Base-by-base conservation (phyloP, 92 coral and sea anemone genomes). In the Chrysogorgia sp. region DNA sequence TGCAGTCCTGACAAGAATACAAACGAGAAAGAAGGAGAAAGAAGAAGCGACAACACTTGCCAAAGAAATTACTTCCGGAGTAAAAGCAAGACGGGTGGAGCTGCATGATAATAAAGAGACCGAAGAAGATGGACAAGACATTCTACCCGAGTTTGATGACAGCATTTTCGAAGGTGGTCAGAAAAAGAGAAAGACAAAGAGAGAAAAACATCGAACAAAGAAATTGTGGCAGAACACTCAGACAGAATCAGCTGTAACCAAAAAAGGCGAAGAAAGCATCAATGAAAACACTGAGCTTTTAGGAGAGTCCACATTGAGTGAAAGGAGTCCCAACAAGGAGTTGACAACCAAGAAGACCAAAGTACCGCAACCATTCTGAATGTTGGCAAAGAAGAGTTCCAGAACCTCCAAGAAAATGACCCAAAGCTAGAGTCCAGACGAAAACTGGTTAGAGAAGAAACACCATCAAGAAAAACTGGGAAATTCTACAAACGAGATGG, bases 171-270 rank as follows among this genome's bases (percentile, higher is more conserved):
- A 67, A 65, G 72, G 75, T 40, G 55, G 75, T 28, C 48, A 24
- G 0, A 67, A 67, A 22, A 15, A 20, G 2, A 67, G 75, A 50
- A 67, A 64, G 75, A 10, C 75, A 21, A 67, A 67, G 75, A 67
- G 20, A 30, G 75, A 67, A 10, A 33, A 35, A 33, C 75, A 53
- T 17, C 22, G 7, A 22, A 41, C 55, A 23, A 67, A 19, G 17
- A 40, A 35, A 9, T 10, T 6, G 15, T 34, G 58, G 55, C n/a
- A 3, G 22, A 52, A 52, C 26, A 52, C 20, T 52, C 8, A 37
- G 43, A 37, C 43, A 37, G 43, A 5, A 4, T 4, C 43, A 37
- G 43, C 5, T 12, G 6, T 12, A 37, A 12, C 5, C 5, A 5
- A 5, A 37, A 37, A 5, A 37, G 12, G 12, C 43, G 43, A 37